A percentile compares a stretch with the other conserved stretches of the same genome.
Conservation (phyloP, 2,797 vertebrate genomes). For the Cuniculus paca region DNA sequence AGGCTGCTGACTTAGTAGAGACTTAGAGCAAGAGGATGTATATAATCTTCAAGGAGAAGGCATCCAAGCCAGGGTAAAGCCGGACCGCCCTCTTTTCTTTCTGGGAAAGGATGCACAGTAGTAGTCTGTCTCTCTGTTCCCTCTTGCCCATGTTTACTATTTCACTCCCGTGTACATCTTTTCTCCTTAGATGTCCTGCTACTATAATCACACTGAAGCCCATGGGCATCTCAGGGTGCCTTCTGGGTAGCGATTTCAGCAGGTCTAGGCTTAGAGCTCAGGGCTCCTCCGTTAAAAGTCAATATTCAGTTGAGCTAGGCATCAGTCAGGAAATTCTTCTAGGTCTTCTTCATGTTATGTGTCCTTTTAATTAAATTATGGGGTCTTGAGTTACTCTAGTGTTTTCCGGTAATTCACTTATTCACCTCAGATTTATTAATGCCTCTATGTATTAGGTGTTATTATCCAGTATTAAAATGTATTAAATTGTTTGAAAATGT, state of each 20-base stretch:
- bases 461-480: background rate
- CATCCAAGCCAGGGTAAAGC: background rate
- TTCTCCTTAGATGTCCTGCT: background rate
- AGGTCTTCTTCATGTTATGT: background rate
- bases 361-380: background rate
- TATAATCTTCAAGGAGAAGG: background rate
- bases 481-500: constrained; percentile 12
- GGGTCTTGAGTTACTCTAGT: background rate
- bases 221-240: background rate
- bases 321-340: background rate
- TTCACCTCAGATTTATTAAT: background rate
- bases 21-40: background rate
- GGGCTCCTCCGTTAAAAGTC: background rate
- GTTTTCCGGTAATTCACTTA: background rate
- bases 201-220: background rate
- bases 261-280: background rate
- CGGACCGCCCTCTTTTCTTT: background rate
- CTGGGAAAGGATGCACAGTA: background rate
- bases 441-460: background rate
- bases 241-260: background rate
- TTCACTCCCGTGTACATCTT: background rate
- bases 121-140: background rate
- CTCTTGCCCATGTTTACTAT: background rate
- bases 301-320: background rate
- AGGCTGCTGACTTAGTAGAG: background rate